Evolutionary conservation across 2,888 invertebrate species (phyloP).

Genomic region (Megastigmus dorsalis): DNA sequence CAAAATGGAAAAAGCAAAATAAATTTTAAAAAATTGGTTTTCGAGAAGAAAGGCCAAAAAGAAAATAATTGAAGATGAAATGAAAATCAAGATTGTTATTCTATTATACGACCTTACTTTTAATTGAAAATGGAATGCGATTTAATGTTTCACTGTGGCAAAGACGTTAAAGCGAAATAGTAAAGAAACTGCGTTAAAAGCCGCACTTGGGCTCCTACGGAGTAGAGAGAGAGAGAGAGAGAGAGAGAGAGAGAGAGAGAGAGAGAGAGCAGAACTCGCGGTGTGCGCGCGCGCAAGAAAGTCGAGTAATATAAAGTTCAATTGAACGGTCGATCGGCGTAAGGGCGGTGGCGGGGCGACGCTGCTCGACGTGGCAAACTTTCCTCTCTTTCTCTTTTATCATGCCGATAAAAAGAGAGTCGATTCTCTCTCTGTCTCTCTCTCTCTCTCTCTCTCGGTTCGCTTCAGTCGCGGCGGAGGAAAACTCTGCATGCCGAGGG

Average conservation of each 20-base stretch:
- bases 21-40: background rate
- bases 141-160: background rate
- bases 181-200: conserved; percentile 27
- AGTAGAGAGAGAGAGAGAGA: too few species aligned
- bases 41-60: background rate
- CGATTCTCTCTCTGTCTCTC: conserved; percentile 20
- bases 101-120: background rate
- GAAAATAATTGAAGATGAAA: background rate
- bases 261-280: too few species aligned
- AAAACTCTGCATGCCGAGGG: background rate
- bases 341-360: background rate
- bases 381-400: conserved; percentile 33
- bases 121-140: conserved; percentile 13
- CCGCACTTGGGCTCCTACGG: background rate
- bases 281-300: background rate
- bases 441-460: conserved; percentile 14
- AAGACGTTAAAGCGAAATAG: conserved; percentile 26
- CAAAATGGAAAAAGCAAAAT: background rate
- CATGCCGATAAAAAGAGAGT: conserved; percentile 39
- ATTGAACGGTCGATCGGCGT: conserved; percentile 46
- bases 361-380: conserved; percentile 24
- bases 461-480: background rate
- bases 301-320: conserved; percentile 42
- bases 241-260: too few species aligned
- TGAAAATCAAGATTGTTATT: background rate